Evolutionary conservation across 2,888 invertebrate genomes (phyloP), one percentile per base, ranked within the genome.

Genomic region (Dryococelus australis): DNA sequence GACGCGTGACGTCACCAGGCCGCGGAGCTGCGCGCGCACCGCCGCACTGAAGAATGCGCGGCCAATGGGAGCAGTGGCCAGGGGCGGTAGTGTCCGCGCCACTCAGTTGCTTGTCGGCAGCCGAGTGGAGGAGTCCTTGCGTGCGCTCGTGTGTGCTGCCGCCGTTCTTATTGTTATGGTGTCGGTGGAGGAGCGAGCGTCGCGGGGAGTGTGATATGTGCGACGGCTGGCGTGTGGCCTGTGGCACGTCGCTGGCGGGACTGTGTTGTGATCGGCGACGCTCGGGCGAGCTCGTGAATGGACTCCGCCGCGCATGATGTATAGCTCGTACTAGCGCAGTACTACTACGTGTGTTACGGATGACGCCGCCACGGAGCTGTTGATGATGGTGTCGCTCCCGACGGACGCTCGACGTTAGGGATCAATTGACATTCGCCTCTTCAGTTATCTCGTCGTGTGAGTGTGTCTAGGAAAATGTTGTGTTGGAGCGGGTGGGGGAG

Each of bases 1-100:
- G 65, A 1, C 10, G n/a, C 65, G 65, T 65, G 65, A 65, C 65
- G 65, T 65, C 65, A 65, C 10, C 24, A 65, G 65, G 1, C 65
- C 65, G 65, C 65, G 65, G 65, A 65, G 65, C 65, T 65, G 65
- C 65, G 65, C 65, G 65, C 65, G 65, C 65, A 65, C 65, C 65
- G 65, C 65, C 65, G 65, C 65, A 65, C 65, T 65, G n/a, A 65
- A 65, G 16, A 65, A 65, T 24, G 65, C 65, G 65, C 65, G 65
- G 65, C 65, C 65, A 65, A 65, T 65, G 65, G 65, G 65, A 65
- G 65, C 65, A 65, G 65, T n/a, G 65, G 65, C 65, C 65, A 65
- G 65, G 65, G 65, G 65, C 65, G 65, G 65, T 24, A 65, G 65
- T 65, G 24, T 10, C 65, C 65, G 65, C 65, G 65, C 8, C 24